These are phyloP conservation scores for Sceloporus undulatus DNA, from an alignment of 2,113 vertebrate species.

Conservation along the genomic window DNA sequence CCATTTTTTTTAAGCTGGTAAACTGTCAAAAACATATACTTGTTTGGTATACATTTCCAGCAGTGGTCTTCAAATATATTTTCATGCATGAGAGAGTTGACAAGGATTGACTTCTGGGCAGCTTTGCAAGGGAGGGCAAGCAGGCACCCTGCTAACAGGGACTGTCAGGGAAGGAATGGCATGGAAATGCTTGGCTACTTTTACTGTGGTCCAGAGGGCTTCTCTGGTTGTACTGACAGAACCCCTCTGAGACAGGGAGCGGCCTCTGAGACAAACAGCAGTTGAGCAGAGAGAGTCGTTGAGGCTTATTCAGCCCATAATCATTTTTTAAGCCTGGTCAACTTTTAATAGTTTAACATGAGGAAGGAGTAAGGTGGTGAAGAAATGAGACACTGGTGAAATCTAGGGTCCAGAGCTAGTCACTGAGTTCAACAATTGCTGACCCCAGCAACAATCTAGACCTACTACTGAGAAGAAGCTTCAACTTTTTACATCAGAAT, in stretches of 20 bases:
- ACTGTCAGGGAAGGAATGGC: constrained; percentile 1
- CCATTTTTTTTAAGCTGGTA: not conserved
- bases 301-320: not conserved
- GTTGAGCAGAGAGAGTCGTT: not conserved
- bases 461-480: no score
- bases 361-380: no score
- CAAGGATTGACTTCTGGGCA: constrained; percentile 14
- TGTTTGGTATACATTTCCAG: not conserved
- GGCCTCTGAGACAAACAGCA: not conserved
- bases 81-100: not conserved
- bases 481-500: no score
- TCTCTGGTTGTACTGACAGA: not conserved
- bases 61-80: not conserved
- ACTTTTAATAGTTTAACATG: no score
- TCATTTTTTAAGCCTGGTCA: not conserved
- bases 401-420: not conserved
- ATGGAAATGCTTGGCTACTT: not conserved
- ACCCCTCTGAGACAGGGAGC: not conserved
- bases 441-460: not conserved
- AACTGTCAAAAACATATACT: not conserved
- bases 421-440: not conserved
- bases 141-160: not conserved
- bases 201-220: not conserved
- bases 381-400: not conserved
- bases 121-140: not conserved